phyloP scores from a whole-genome alignment of 1,140 invertebrate genomes.

The Apis mellifera region Amel_HAv3.1 CM009938.2:5086501-5087000 shows the following conservation, averaged over 20 bases:
- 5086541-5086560: not conserved
- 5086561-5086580: slow-evolving; percentile 4
- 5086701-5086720: slow-evolving; percentile 6
- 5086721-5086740: not conserved
- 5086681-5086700: slow-evolving; percentile 1
- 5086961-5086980: slow-evolving; percentile 27
- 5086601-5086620: not conserved
- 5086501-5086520: slow-evolving; percentile 16
- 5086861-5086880: slow-evolving; percentile 32
- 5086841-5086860: slow-evolving; percentile 37
- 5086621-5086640: slow-evolving; percentile 23
- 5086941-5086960: slow-evolving; percentile 41
- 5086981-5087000: slow-evolving; percentile 29
- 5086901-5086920: slow-evolving; percentile 13
- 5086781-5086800: slow-evolving; percentile 24
- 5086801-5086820: slow-evolving; percentile 10
- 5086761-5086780: slow-evolving; percentile 22
- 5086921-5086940: slow-evolving; percentile 7
- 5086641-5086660: not conserved
- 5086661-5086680: not conserved
- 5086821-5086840: not conserved
- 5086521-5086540: not conserved
- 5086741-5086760: slow-evolving; percentile 3
- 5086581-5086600: not conserved
- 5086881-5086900: slow-evolving; percentile 38